Base-by-base conservation (phyloP, 2,113 vertebrate genomes). In the Thryonomys swinderianus region DNA sequence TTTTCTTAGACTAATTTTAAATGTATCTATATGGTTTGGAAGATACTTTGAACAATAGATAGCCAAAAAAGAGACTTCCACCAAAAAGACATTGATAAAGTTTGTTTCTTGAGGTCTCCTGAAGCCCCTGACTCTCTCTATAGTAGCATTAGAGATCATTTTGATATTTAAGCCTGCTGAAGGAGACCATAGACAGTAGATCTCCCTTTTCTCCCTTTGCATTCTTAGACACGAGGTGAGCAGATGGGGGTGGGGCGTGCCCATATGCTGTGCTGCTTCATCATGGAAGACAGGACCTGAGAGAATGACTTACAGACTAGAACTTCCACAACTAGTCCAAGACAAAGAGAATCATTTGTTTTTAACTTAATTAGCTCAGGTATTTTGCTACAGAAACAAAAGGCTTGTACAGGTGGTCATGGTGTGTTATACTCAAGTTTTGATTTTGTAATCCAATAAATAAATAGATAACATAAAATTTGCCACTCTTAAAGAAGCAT, bases 141-240 rank as follows among this genome's bases (percentile, higher is more conserved):
- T 1, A 7, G 40, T 5, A 2, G 18, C 20, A 89, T 6, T 55
- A 8, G n/a, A 53, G 2, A 2, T 3, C n/a, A 5, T 40, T 42
- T 34, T 34, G 1, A 2, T n/a, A 53, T 1, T 37, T 55, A 37
- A 11, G 1, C 17, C 1, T 12, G 11, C 84, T 7, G 9, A 76
- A 62, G 7, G 10, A 32, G 48, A 37, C 8, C 5, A 0, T n/a
- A 6, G 32, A 55, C 16, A 64, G 4, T 5, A 42, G 3, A 4
- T 62, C 45, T n/a, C 45, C 11, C 14, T 71, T 21, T 45, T 27
- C 11, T 74, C 3, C 14, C 57, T 25, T 64, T 53, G 13, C 23
- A 17, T 76, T 61, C 53, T 20, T 62, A 37, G 6, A 21, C 17
- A 7, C 32, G 25, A 74, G 40, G 2, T 21, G 27, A n/a, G 23